phyloP scores from a whole-genome alignment of 2,113 vertebrate species.

The Nanorana parkeri region DNA sequence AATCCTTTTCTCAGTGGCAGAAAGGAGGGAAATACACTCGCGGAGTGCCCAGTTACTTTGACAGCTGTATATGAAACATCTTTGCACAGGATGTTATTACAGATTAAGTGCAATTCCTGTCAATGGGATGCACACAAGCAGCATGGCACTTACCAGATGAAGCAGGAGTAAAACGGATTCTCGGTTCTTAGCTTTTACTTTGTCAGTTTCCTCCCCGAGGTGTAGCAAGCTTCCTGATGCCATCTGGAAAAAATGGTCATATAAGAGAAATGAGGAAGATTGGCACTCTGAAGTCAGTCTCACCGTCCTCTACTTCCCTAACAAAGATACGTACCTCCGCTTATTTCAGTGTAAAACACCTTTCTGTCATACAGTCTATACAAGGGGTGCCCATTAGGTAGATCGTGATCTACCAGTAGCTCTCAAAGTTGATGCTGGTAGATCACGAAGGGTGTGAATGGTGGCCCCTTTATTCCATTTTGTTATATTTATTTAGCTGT shows the following conservation, averaged over 20 bases:
- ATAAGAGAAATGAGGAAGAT: slow-evolving; percentile 8
- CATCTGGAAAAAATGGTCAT: slow-evolving; percentile 73
- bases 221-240: slow-evolving; percentile 87
- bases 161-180: slow-evolving; percentile 90
- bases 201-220: slow-evolving; percentile 86
- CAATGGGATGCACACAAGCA: neutral
- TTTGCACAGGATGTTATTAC: slow-evolving; percentile 1
- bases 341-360: too few species aligned
- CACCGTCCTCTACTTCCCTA: too few species aligned
- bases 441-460: too few species aligned
- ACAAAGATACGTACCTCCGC: too few species aligned
- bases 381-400: too few species aligned
- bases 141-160: slow-evolving; percentile 77
- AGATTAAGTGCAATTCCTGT: slow-evolving; percentile 2
- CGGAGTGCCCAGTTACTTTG: slow-evolving; percentile 12
- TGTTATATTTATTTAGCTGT: too few species aligned
- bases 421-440: too few species aligned
- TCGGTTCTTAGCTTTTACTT: slow-evolving; percentile 79
- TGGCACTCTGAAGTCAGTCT: neutral
- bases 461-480: too few species aligned
- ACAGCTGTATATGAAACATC: slow-evolving; percentile 4
- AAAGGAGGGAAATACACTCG: slow-evolving; percentile 27
- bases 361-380: too few species aligned
- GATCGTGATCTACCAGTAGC: too few species aligned
- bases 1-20: slow-evolving; percentile 11